Evolutionary conservation across 2,113 vertebrate genomes (phyloP).

Genomic region (Sinocyclocheilus grahami): DNA sequence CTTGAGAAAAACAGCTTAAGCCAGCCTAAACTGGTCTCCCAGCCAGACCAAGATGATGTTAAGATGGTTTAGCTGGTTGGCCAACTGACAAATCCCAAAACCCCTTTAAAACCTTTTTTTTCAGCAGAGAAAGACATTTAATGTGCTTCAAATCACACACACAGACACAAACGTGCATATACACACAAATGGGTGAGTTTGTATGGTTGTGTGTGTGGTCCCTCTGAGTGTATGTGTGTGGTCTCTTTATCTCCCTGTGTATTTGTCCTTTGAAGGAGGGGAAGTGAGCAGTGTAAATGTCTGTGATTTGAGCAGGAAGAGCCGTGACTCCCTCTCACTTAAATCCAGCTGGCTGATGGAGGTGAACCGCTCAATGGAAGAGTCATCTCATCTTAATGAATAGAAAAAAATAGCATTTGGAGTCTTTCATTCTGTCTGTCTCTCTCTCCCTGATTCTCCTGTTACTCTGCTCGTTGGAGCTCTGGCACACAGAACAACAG

Average conservation of each 20-base stretch:
- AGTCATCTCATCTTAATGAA: slow-evolving; percentile 32
- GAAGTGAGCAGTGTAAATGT: slow-evolving; percentile 9
- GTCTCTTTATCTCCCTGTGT: not conserved
- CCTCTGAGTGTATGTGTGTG: not conserved
- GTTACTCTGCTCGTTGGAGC: slow-evolving; percentile 11
- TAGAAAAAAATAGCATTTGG: slow-evolving; percentile 30
- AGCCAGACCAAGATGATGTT: not conserved
- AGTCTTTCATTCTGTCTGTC: not conserved
- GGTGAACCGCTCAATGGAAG: slow-evolving; percentile 13
- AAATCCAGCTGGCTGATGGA: slow-evolving; percentile 28
- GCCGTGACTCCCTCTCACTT: slow-evolving; percentile 27
- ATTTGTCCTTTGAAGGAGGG: slow-evolving; percentile 5
- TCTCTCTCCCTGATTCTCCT: not conserved
- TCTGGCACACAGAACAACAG: slow-evolving; percentile 45
- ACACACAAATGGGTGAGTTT: not conserved
- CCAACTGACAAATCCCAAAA: not conserved
- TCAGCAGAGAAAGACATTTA: not conserved
- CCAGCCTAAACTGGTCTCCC: not conserved
- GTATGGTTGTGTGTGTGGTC: slow-evolving; percentile 23
- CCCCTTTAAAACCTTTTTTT: not conserved
- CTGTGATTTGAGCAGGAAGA: slow-evolving; percentile 34
- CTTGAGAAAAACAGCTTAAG: not conserved
- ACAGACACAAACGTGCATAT: not conserved
- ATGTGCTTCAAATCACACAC: not conserved
- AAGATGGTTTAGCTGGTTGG: not conserved